phyloP scores from a whole-genome alignment of 2,888 invertebrate genomes.

The Temnothorax unifasciatus region DNA sequence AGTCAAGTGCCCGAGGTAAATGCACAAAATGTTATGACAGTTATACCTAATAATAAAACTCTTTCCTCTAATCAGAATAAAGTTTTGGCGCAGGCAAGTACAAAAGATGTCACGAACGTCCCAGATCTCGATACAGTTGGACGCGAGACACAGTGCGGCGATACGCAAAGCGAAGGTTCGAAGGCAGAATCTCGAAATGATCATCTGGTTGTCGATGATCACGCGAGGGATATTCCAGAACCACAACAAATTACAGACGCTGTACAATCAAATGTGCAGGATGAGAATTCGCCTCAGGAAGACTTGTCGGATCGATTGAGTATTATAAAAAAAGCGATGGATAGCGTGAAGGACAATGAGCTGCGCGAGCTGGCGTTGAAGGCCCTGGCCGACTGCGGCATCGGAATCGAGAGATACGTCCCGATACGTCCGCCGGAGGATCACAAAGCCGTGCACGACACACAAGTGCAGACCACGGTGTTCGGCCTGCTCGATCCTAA shows the following conservation, averaged over 20 bases:
- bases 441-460: slow-evolving; percentile 72
- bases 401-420: slow-evolving; percentile 74
- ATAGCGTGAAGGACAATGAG: slow-evolving; percentile 76
- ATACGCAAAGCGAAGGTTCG: not conserved
- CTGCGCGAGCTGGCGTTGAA: slow-evolving; percentile 79
- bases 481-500: slow-evolving; percentile 76
- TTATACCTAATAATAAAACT: slow-evolving; percentile 47
- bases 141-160: not conserved
- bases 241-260: not conserved
- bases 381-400: slow-evolving; percentile 80
- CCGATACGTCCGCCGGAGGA: slow-evolving; percentile 64
- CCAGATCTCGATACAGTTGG: not conserved
- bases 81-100: not conserved
- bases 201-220: not conserved
- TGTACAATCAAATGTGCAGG: not conserved
- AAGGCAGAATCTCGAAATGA: not conserved
- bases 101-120: not conserved
- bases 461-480: slow-evolving; percentile 77
- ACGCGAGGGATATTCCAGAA: not conserved
- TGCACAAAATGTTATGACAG: slow-evolving; percentile 58
- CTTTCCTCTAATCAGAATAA: not conserved
- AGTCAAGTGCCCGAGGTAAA: not conserved
- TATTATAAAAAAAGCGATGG: slow-evolving; percentile 80
- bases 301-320: slow-evolving; percentile 64
- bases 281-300: not conserved